Conservation (phyloP, 2,888 invertebrate species). For the Pseudococcus longispinus region DNA sequence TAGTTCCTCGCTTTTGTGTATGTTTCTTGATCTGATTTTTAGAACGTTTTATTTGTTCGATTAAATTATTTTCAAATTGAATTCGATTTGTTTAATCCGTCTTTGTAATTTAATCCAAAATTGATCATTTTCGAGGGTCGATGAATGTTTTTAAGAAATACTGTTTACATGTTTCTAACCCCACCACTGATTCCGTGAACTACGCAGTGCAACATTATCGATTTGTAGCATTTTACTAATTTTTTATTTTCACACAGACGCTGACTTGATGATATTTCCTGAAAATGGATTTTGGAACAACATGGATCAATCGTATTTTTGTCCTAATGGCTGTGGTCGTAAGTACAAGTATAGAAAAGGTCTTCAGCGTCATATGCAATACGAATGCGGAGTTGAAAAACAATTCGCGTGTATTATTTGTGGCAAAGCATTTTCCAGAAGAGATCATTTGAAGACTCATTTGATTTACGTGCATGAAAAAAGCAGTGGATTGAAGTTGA, state of each 20-base stretch:
- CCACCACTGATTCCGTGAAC: not conserved
- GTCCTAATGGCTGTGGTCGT: conserved; percentile 55
- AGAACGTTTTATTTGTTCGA: not conserved
- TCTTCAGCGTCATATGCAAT: conserved; percentile 53
- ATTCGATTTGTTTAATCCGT: not conserved
- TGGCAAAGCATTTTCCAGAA: conserved; percentile 62
- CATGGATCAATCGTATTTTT: conserved; percentile 22
- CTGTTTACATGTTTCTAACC: not conserved
- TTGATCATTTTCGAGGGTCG: too few species aligned
- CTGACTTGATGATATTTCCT: not conserved
- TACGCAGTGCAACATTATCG: not conserved
- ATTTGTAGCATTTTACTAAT: not conserved
- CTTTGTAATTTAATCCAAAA: not conserved
- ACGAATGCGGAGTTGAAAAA: conserved; percentile 61
- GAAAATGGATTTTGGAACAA: not conserved
- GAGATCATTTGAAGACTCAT: conserved; percentile 63
- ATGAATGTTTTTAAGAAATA: too few species aligned
- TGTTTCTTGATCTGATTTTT: not conserved
- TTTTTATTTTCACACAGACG: not conserved
- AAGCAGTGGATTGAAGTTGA: not conserved
- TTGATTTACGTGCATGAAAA: conserved; percentile 58
- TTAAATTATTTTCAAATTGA: conserved; percentile 25
- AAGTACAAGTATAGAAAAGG: conserved; percentile 56
- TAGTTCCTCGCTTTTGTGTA: not conserved
- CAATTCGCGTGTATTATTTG: conserved; percentile 63